phyloP scores from a whole-genome alignment of 2,113 vertebrate genomes.

The Ariopsis seemanni region DNA sequence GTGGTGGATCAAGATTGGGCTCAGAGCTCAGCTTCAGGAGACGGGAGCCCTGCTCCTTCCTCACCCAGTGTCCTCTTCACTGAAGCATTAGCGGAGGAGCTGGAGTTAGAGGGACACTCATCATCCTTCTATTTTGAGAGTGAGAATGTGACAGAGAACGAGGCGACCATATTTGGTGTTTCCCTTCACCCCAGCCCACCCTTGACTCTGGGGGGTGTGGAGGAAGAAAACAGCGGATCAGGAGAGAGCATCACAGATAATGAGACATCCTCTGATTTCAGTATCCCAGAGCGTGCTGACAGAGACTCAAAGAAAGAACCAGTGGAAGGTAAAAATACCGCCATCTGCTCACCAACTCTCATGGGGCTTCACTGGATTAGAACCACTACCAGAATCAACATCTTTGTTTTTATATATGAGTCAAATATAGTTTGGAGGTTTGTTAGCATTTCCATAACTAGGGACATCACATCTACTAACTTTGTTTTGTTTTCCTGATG shows the following conservation, averaged over 20 bases:
- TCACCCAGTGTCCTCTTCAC: slow-evolving; percentile 60
- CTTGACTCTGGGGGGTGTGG: slow-evolving; percentile 76
- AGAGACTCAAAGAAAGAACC: slow-evolving; percentile 77
- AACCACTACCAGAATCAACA: slow-evolving; percentile 68
- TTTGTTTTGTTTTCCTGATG: slow-evolving; percentile 1
- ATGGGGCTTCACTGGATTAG: slow-evolving; percentile 60
- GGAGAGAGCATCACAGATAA: slow-evolving; percentile 91
- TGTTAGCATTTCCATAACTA: slow-evolving; percentile 29
- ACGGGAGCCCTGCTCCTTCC: slow-evolving; percentile 50
- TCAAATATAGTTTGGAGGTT: slow-evolving; percentile 48
- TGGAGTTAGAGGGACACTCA: slow-evolving; percentile 61
- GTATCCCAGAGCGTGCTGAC: slow-evolving; percentile 84
- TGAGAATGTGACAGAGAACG: slow-evolving; percentile 61
- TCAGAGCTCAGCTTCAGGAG: slow-evolving; percentile 69
- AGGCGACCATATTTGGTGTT: slow-evolving; percentile 63
- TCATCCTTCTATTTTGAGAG: slow-evolving; percentile 77
- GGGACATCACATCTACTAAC: not conserved
- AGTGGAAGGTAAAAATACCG: slow-evolving; percentile 82
- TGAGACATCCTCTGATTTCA: slow-evolving; percentile 95
- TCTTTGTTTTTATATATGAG: slow-evolving; percentile 59
- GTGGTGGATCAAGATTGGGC: slow-evolving; percentile 76
- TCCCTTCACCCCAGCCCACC: slow-evolving; percentile 66
- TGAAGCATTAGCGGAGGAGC: slow-evolving; percentile 35
- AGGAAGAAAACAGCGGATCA: slow-evolving; percentile 91
- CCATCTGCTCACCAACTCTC: slow-evolving; percentile 42